A percentile compares a stretch with the other conserved stretches of the same genome.
These are phyloP conservation scores for Erebia ligea DNA, from an alignment of 2,888 invertebrate genomes.

Conservation along the genomic window DNA sequence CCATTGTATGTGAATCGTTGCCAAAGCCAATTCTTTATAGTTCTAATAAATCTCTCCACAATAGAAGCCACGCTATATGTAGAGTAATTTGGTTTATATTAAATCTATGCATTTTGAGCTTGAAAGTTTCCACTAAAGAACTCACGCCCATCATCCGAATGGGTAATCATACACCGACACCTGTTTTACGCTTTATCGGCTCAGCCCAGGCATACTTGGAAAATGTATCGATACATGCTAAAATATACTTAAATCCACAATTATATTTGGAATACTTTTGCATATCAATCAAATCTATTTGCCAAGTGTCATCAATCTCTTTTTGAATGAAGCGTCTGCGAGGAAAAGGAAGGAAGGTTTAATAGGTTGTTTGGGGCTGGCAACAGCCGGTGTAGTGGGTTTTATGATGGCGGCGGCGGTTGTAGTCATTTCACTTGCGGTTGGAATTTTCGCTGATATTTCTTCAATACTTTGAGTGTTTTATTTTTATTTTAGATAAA, in stretches of 20 bases:
- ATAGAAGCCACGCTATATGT: background rate
- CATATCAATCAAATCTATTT: slow-evolving; percentile 4
- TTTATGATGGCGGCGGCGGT: too few relatives aligned
- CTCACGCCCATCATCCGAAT: background rate
- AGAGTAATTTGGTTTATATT: background rate
- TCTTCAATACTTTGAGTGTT: too few relatives aligned
- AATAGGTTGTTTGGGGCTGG: too few relatives aligned
- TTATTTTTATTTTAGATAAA: background rate
- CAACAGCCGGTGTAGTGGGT: too few relatives aligned
- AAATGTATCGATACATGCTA: background rate
- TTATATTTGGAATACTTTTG: background rate
- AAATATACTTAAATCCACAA: background rate
- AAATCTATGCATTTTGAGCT: background rate
- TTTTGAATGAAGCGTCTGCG: background rate
- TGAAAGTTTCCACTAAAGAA: background rate
- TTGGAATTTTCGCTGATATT: too few relatives aligned
- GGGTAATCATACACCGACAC: background rate
- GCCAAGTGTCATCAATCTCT: background rate
- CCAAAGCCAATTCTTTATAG: background rate
- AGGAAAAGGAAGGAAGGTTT: too few relatives aligned
- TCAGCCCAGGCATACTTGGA: background rate
- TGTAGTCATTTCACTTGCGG: too few relatives aligned
- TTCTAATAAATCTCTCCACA: background rate
- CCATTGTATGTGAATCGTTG: background rate
- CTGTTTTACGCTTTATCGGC: background rate